phyloP scores from a whole-genome alignment of 64 coral and sea anemone species.

The Montipora efflorescens region DNA sequence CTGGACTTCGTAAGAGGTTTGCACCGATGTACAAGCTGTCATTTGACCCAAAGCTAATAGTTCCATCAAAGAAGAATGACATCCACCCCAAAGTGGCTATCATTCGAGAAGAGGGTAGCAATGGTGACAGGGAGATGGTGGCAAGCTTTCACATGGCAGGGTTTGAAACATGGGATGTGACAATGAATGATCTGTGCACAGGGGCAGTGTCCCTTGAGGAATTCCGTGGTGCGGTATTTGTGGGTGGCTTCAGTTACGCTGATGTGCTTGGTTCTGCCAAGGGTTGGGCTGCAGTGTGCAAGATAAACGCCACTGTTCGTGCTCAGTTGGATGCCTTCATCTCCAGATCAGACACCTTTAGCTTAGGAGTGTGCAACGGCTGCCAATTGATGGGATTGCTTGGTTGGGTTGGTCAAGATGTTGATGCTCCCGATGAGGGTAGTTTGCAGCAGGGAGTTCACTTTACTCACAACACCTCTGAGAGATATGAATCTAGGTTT shows the following conservation, averaged over 20 bases:
- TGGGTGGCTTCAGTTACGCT: slow-evolving; percentile 97
- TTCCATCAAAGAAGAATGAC: not conserved
- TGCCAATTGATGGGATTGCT: slow-evolving; percentile 95
- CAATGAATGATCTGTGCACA: slow-evolving; percentile 86
- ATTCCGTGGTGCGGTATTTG: slow-evolving; percentile 97
- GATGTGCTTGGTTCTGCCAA: slow-evolving; percentile 97
- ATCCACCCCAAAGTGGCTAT: slow-evolving; percentile 86
- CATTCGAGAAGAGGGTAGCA: slow-evolving; percentile 96
- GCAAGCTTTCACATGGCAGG: slow-evolving; percentile 90
- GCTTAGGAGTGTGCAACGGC: slow-evolving; percentile 94
- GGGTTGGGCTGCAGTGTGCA: slow-evolving; percentile 96
- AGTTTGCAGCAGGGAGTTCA: slow-evolving; percentile 84
- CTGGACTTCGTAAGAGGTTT: slow-evolving; percentile 72
- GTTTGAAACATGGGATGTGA: slow-evolving; percentile 97
- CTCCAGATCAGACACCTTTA: slow-evolving; percentile 85
- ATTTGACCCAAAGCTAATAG: slow-evolving; percentile 63
- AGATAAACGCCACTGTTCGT: slow-evolving; percentile 72
- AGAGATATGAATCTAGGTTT: slow-evolving; percentile 94
- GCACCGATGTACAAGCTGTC: slow-evolving; percentile 81
- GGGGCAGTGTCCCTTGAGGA: slow-evolving; percentile 71
- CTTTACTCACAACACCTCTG: slow-evolving; percentile 96
- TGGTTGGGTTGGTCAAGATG: slow-evolving; percentile 86
- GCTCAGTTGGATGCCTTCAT: slow-evolving; percentile 87
- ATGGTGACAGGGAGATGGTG: slow-evolving; percentile 97
- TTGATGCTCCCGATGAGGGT: not conserved